Evolutionary conservation across 2,888 invertebrate species (phyloP).

Genomic region (Temnothorax ravouxi): DNA sequence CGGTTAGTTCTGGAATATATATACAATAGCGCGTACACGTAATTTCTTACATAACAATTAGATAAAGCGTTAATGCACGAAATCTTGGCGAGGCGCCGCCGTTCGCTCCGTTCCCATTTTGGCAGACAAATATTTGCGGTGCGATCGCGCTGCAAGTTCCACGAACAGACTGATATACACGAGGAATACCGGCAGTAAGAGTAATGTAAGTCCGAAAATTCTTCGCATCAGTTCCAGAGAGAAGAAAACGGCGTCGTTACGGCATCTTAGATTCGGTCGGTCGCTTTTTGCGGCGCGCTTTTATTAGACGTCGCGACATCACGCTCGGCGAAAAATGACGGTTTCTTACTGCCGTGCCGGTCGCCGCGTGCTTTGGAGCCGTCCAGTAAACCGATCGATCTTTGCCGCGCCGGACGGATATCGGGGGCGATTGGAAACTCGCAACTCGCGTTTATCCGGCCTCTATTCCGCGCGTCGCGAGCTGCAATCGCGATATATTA

Average conservation of each 20-base stretch:
- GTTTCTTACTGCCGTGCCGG: conserved; percentile 33
- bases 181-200: conserved; percentile 20
- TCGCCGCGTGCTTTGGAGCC: conserved; percentile 12
- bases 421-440: conserved; percentile 50
- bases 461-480: conserved; percentile 29
- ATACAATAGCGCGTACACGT: not conserved
- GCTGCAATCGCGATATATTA: conserved; percentile 49
- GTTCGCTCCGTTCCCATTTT: conserved; percentile 43
- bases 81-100: conserved; percentile 48
- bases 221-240: not conserved
- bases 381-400: conserved; percentile 59
- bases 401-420: conserved; percentile 29
- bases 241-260: conserved; percentile 55
- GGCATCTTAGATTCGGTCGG: conserved; percentile 58
- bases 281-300: conserved; percentile 55
- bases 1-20: not conserved
- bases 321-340: conserved; percentile 40
- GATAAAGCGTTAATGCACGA: conserved; percentile 10
- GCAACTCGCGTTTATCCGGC: conserved; percentile 38
- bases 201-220: conserved; percentile 48
- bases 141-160: conserved; percentile 27
- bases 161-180: conserved; percentile 35
- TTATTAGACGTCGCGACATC: conserved; percentile 64
- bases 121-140: conserved; percentile 52
- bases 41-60: not conserved